phyloP scores from a whole-genome alignment of 2,888 invertebrate genomes.

The Ischnura elegans region DNA sequence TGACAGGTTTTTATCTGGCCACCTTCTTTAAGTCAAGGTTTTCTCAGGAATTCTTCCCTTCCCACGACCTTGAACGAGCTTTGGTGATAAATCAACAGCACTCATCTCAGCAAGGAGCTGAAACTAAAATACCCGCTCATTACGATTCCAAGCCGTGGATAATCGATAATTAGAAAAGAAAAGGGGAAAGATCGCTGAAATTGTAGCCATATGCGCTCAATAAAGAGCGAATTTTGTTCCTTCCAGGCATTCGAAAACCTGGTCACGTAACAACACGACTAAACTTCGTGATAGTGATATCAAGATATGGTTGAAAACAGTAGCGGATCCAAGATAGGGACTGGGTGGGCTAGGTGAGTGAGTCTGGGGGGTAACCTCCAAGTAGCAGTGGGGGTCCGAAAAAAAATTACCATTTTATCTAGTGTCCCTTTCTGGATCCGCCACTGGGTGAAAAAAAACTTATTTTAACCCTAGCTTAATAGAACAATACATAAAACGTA shows the following conservation, averaged over 20 bases:
- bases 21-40: not conserved
- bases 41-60: not conserved
- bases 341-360: too few species aligned
- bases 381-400: too few species aligned
- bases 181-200: not conserved
- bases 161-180: not conserved
- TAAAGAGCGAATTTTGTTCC: not conserved
- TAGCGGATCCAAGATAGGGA: too few species aligned
- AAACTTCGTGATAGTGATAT: not conserved
- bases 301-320: not conserved
- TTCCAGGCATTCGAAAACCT: not conserved
- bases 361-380: too few species aligned
- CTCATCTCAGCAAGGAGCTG: not conserved
- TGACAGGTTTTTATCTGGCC: not conserved
- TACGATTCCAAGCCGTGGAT: not conserved
- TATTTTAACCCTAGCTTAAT: too few species aligned
- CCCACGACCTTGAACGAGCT: not conserved
- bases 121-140: not conserved
- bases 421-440: too few species aligned
- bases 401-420: too few species aligned
- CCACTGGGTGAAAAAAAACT: too few species aligned
- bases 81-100: not conserved
- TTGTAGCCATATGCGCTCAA: not conserved
- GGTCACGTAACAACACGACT: not conserved
- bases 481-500: too few species aligned